phyloP scores from a whole-genome alignment of 2,797 vertebrate species.

The Leptatherina wallacei region DNA sequence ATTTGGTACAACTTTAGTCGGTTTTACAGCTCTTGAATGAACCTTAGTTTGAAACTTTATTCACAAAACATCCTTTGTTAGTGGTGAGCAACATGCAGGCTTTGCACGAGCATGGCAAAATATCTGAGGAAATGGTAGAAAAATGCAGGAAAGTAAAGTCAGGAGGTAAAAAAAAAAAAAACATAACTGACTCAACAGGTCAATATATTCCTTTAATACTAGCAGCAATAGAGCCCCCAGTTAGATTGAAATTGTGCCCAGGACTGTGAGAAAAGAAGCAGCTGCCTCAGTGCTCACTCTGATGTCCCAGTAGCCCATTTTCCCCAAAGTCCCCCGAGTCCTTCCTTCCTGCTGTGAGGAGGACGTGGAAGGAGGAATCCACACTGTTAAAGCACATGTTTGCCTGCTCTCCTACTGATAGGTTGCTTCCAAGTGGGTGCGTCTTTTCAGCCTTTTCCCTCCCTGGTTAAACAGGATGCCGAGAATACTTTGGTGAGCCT shows the following conservation, averaged over 20 bases:
- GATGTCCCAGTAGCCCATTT: neutral
- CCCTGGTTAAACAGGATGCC: neutral
- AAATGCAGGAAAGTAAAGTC: neutral
- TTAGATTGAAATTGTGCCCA: neutral
- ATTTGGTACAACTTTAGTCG: neutral
- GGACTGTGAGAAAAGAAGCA: neutral
- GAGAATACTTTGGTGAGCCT: neutral
- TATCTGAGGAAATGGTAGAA: neutral
- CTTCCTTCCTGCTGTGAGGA: neutral
- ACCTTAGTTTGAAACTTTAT: too few relatives aligned
- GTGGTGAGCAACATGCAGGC: too few relatives aligned
- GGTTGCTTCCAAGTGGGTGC: conserved; percentile 1
- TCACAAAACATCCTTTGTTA: too few relatives aligned
- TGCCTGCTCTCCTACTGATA: conserved; percentile 8
- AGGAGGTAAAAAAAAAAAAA: too few relatives aligned
- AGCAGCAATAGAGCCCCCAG: neutral
- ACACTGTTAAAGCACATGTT: neutral
- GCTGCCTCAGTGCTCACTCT: neutral
- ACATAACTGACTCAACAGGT: too few relatives aligned
- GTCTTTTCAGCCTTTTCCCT: neutral
- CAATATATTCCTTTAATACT: too few relatives aligned
- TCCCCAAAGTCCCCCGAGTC: neutral
- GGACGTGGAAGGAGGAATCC: neutral
- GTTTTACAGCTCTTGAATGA: too few relatives aligned
- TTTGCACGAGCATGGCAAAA: neutral